A percentile compares a stretch with the other conserved stretches of the same genome.
phyloP scores from a whole-genome alignment of 2,797 vertebrate genomes.

The Lacerta viridis region DNA sequence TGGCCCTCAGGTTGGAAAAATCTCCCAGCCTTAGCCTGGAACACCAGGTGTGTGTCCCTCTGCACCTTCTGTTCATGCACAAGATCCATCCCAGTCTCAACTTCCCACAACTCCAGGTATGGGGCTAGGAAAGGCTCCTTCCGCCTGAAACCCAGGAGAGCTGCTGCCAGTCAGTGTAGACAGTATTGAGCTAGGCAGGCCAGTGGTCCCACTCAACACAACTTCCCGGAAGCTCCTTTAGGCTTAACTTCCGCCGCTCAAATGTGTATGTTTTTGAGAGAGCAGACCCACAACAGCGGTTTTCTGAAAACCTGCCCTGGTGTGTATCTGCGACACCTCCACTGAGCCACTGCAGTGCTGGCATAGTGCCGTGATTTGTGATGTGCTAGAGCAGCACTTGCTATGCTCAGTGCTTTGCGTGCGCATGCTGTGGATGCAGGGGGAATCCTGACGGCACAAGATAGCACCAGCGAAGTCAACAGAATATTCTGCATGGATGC shows the following conservation, averaged over 20 bases:
- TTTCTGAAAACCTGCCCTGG: constrained; percentile 14
- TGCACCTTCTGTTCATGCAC: not conserved
- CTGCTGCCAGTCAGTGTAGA: not conserved
- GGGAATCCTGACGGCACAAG: not conserved
- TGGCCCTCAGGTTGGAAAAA: too few species aligned
- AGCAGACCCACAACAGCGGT: not conserved
- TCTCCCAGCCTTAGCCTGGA: too few species aligned
- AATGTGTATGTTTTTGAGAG: not conserved
- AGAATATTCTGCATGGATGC: not conserved
- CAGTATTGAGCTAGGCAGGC: not conserved
- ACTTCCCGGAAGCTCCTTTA: not conserved
- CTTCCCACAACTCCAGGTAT: not conserved
- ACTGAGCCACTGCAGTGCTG: constrained; percentile 14
- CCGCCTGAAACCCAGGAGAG: not conserved
- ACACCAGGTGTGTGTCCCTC: too few species aligned
- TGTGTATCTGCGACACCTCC: constrained; percentile 18
- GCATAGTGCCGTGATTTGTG: not conserved
- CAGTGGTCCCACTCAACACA: not conserved
- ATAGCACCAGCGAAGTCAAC: not conserved
- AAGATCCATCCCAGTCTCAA: not conserved
- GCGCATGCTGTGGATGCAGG: not conserved
- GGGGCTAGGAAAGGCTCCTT: not conserved
- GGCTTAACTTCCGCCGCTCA: not conserved
- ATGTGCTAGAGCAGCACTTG: not conserved
- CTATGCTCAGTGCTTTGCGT: not conserved